Conservation (phyloP, 2,797 vertebrate genomes). For the Esox lucius region DNA sequence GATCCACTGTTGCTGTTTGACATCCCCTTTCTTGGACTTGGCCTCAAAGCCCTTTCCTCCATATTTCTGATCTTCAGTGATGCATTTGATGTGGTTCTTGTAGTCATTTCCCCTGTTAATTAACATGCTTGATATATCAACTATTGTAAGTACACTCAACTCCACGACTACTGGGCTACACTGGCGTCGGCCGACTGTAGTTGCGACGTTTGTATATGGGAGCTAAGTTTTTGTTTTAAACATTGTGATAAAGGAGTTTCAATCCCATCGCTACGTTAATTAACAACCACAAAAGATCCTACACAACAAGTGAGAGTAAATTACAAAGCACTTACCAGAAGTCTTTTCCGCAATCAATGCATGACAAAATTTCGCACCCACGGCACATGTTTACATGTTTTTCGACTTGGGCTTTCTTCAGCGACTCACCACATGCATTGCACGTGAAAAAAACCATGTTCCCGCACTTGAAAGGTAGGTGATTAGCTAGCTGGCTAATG, state of each 20-base stretch:
- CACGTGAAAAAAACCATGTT: conserved; percentile 96
- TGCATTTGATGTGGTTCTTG: conserved; percentile 83
- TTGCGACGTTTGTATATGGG: no score
- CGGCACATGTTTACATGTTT: conserved; percentile 85
- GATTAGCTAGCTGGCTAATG: not conserved
- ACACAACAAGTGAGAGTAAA: not conserved
- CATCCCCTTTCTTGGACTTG: conserved; percentile 88
- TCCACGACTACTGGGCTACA: no score
- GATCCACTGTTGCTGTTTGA: conserved; percentile 94
- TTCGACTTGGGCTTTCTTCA: conserved; percentile 94
- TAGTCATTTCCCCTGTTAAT: conserved; percentile 87
- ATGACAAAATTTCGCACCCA: conserved; percentile 85
- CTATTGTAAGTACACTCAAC: no score
- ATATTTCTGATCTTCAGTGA: conserved; percentile 95
- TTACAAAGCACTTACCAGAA: conserved; percentile 85
- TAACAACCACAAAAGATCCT: not conserved
- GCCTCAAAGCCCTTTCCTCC: conserved; percentile 90
- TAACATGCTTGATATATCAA: no score
- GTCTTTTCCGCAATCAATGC: conserved; percentile 95
- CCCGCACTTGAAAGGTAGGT: not conserved
- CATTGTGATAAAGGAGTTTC: no score
- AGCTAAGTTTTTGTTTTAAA: no score
- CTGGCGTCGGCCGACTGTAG: no score
- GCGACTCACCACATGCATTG: conserved; percentile 87
- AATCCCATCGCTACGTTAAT: not conserved